phyloP scores from a whole-genome alignment of 2,113 vertebrate genomes.

The Lagopus muta region DNA sequence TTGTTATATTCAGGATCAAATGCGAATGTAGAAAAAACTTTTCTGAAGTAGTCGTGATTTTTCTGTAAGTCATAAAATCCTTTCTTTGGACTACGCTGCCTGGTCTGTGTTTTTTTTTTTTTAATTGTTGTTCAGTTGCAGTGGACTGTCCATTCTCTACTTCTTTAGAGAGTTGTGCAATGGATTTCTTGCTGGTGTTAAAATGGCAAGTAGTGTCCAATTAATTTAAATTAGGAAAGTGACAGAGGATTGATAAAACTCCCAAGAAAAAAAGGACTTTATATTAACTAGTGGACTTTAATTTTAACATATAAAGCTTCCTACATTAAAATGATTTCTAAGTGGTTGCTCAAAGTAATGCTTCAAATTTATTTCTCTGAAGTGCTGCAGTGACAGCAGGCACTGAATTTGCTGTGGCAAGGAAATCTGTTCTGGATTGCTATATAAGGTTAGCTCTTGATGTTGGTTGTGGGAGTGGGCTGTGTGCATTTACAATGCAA shows the following conservation, averaged over 20 bases:
- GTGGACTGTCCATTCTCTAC: background rate
- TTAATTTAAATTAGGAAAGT: constrained; percentile 16
- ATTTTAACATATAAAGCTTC: background rate
- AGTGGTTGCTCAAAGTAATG: constrained; percentile 19
- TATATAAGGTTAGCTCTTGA: constrained; percentile 1
- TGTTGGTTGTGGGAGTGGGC: background rate
- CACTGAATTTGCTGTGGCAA: background rate
- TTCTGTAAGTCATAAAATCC: background rate
- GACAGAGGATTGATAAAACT: background rate
- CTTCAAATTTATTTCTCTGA: background rate
- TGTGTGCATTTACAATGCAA: constrained; percentile 16
- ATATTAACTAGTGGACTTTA: background rate
- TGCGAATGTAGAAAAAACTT: constrained; percentile 20
- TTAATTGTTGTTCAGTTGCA: background rate
- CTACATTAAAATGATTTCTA: background rate
- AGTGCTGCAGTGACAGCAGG: background rate
- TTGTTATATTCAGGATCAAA: constrained; percentile 42
- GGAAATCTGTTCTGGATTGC: constrained; percentile 16
- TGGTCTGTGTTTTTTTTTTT: background rate
- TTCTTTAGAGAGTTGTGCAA: background rate
- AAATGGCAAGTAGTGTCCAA: constrained; percentile 7
- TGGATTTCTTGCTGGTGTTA: constrained; percentile 7
- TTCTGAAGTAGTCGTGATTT: background rate
- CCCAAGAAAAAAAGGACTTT: background rate
- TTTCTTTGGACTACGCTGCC: background rate